Conservation (phyloP, 2,888 invertebrate species). For the Clanis bilineata region DNA sequence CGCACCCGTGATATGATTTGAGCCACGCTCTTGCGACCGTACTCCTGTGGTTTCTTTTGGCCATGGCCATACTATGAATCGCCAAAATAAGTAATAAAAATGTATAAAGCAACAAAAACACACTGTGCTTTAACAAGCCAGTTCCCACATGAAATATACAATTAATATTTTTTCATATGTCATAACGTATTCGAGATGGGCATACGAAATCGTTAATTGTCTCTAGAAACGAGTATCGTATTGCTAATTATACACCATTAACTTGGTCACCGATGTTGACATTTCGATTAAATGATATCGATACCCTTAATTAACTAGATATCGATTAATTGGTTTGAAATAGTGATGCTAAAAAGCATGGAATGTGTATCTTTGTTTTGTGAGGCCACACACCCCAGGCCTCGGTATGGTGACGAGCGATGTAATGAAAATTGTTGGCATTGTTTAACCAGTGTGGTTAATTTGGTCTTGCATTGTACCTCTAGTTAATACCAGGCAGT, state of each 20-base stretch:
- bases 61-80: background rate
- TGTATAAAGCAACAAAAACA: background rate
- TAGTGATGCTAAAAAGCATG: conserved; percentile 19
- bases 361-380: background rate
- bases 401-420: background rate
- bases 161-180: background rate
- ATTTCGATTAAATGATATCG: conserved; percentile 54
- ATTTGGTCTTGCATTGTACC: no score
- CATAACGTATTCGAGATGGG: background rate
- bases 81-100: background rate
- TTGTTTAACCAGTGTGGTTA: background rate
- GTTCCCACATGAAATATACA: conserved; percentile 1
- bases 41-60: no score
- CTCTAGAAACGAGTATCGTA: conserved; percentile 15
- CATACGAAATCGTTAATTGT: conserved; percentile 13
- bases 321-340: conserved; percentile 43
- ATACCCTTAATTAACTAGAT: conserved; percentile 45
- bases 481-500: no score
- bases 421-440: background rate
- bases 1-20: no score
- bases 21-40: no score
- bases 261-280: conserved; percentile 38
- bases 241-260: conserved; percentile 35
- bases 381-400: background rate
- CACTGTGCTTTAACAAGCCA: background rate